Evolutionary conservation across 2,797 vertebrate genomes (phyloP).

Genomic region (Dicrostonyx torquatus): DNA sequence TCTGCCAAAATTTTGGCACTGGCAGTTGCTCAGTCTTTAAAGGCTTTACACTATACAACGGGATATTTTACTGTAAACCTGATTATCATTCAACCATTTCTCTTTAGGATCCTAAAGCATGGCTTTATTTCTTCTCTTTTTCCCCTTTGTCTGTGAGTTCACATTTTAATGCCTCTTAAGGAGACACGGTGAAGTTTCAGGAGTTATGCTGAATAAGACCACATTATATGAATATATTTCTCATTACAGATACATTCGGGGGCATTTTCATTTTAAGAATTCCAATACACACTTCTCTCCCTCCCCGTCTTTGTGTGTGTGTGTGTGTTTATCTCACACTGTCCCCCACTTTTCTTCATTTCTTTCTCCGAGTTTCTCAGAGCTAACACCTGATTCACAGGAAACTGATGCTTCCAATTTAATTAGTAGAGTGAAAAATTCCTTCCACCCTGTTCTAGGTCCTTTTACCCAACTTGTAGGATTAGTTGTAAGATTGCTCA

Average conservation of each 20-base stretch:
- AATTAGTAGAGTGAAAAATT: not conserved
- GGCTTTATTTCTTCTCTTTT: not conserved
- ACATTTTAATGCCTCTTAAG: not conserved
- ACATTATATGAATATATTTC: not conserved
- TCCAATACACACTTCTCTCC: not conserved
- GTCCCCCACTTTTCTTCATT: too few relatives aligned
- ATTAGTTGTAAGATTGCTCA: not conserved
- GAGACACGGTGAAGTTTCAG: not conserved
- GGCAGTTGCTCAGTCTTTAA: not conserved
- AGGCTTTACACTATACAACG: not conserved
- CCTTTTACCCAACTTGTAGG: not conserved
- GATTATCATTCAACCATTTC: not conserved
- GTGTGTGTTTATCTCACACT: not conserved
- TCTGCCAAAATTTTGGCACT: not conserved
- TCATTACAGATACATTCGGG: not conserved
- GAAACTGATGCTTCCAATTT: not conserved
- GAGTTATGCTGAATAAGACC: not conserved
- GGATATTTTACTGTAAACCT: not conserved
- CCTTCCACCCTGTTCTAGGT: not conserved
- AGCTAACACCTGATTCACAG: not conserved
- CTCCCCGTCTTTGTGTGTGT: too few relatives aligned
- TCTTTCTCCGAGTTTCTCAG: not conserved
- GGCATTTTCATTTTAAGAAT: not conserved
- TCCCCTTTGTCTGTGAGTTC: not conserved
- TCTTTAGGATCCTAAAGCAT: not conserved